phyloP scores from a whole-genome alignment of 30 jellyfish, hydroid and myxozoan genomes.

The Turritopsis dohrnii region DNA sequence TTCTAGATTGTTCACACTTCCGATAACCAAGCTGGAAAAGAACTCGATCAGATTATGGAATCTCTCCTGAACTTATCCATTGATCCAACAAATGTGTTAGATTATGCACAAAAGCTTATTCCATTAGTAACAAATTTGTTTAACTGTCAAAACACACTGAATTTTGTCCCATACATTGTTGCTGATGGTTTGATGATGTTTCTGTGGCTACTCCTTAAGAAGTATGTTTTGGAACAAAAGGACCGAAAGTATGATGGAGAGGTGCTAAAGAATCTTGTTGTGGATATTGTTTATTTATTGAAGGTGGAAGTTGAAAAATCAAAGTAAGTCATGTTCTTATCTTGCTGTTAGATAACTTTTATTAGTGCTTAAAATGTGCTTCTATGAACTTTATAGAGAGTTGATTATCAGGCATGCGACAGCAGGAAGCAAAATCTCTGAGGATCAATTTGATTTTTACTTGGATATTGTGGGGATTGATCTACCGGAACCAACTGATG shows the following conservation, averaged over 20 bases:
- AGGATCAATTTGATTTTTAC: slow-evolving; percentile 16
- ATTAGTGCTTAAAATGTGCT: not conserved
- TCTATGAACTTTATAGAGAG: slow-evolving; percentile 5
- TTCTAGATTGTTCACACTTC: slow-evolving; percentile 15
- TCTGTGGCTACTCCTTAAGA: slow-evolving; percentile 21
- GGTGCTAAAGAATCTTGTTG: slow-evolving; percentile 10
- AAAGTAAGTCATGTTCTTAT: slow-evolving; percentile 16
- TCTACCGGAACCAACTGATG: slow-evolving; percentile 16
- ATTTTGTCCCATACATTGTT: slow-evolving; percentile 18
- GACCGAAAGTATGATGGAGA: slow-evolving; percentile 10
- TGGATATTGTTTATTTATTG: slow-evolving; percentile 8
- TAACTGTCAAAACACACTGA: slow-evolving; percentile 3
- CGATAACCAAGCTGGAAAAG: not conserved
- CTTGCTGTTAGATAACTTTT: not conserved
- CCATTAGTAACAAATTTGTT: slow-evolving; percentile 6
- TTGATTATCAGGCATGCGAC: slow-evolving; percentile 21
- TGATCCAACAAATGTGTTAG: slow-evolving; percentile 11
- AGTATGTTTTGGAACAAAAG: slow-evolving; percentile 23
- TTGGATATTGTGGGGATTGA: slow-evolving; percentile 34
- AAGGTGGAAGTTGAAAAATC: slow-evolving; percentile 26
- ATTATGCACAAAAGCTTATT: not conserved
- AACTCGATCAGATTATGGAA: not conserved
- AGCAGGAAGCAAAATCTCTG: slow-evolving; percentile 10
- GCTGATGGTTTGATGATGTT: slow-evolving; percentile 24
- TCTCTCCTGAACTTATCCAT: not conserved